Conservation (phyloP, 1,140 invertebrate species). For the Cepaea nemoralis region DNA sequence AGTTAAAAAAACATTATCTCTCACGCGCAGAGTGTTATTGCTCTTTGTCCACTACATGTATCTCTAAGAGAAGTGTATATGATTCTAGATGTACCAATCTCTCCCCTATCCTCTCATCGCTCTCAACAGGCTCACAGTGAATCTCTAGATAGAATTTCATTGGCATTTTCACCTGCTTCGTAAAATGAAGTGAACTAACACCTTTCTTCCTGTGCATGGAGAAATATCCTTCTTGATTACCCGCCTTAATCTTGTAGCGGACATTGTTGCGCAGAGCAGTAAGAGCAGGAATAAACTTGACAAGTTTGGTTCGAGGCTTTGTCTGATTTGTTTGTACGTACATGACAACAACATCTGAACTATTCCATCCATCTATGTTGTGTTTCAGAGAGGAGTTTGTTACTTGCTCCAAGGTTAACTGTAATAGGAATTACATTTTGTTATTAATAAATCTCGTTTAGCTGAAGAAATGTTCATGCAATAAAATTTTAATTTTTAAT, state of each 20-base stretch:
- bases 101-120: constrained; percentile 50
- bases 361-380: background rate
- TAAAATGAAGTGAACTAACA: constrained; percentile 70
- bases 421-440: too few species aligned
- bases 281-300: constrained; percentile 63
- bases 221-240: constrained; percentile 79
- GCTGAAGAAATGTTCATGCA: too few species aligned
- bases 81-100: constrained; percentile 54
- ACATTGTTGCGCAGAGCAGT: constrained; percentile 74
- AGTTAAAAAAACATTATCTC: background rate
- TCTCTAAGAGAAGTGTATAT: constrained; percentile 53
- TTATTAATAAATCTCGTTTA: too few species aligned
- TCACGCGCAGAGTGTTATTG: background rate
- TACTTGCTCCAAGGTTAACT: background rate
- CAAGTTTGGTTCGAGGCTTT: constrained; percentile 53
- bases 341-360: constrained; percentile 45
- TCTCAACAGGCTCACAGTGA: constrained; percentile 52
- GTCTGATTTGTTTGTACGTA: constrained; percentile 57
- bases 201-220: constrained; percentile 78
- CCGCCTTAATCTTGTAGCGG: constrained; percentile 78
- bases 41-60: constrained; percentile 53
- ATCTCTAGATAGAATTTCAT: constrained; percentile 57
- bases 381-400: background rate
- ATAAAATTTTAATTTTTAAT: too few species aligned
- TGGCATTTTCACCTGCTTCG: constrained; percentile 50